These are phyloP conservation scores for Mixornis gularis DNA, from an alignment of 2,113 vertebrate genomes.

Conservation along the genomic window DNA sequence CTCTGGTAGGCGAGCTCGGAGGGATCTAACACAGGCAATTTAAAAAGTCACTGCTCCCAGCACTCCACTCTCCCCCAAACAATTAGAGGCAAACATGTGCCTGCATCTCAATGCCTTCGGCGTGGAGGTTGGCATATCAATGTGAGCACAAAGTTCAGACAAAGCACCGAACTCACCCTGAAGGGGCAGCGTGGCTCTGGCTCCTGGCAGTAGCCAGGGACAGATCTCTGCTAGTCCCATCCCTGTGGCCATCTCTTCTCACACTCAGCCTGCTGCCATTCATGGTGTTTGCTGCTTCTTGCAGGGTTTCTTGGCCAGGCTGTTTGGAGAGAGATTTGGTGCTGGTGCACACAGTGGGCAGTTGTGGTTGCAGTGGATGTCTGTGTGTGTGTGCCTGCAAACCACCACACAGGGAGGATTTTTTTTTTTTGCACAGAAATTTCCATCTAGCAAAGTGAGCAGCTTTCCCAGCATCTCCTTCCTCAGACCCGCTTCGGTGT, in stretches of 20 bases:
- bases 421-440: not conserved
- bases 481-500: not conserved
- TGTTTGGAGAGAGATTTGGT: not conserved
- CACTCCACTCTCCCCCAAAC: not conserved
- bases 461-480: not conserved
- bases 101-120: constrained; percentile 13
- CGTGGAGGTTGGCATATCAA: not conserved
- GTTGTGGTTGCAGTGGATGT: accelerated
- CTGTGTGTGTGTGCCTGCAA: not conserved
- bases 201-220: not conserved
- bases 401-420: accelerated
- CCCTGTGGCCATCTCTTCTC: accelerated
- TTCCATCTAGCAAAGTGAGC: not conserved
- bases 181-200: accelerated
- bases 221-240: not conserved
- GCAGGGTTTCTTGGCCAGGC: not conserved
- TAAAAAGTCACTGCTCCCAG: constrained; percentile 13
- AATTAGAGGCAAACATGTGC: constrained; percentile 20
- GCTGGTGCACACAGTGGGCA: accelerated
- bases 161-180: not conserved
- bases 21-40: not conserved
- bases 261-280: not conserved
- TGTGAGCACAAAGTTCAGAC: not conserved
- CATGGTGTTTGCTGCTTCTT: not conserved
- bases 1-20: not conserved